Evolutionary conservation across 2,797 vertebrate species (phyloP), one percentile per base, ranked within the genome.

Genomic region (Octomys mimax): DNA sequence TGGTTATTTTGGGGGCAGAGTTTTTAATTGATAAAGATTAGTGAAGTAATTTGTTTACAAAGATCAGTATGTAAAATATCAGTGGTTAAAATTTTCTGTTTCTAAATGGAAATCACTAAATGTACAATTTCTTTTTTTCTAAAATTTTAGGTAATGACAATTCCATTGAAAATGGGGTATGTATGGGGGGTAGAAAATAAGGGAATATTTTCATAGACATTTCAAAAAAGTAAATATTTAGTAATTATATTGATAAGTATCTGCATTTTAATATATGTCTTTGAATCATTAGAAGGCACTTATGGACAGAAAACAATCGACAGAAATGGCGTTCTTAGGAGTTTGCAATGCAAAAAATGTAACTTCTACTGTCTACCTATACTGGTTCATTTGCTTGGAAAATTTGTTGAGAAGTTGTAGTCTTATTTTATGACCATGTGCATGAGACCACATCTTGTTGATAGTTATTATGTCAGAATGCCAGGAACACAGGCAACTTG

Each of bases 11-110:
- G 87, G 36, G 46, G 18, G 6, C 13, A 93, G 11, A 79, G 1
- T 87, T 83, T 71, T 77, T 26, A 59, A 33, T 10, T 62, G 28
- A 54, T 24, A 77, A 19, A 14, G 31, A 42, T 12, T 85, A 21
- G 16, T 46, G 39, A 14, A 31, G 3, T 24, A 39, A 91, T 86
- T 92, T 89, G 28, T 36, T 95, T 95, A 90, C 36, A 86, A 82
- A 59, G 0, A 70, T 59, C 21, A 49, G 3, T 31, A 85, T 42
- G 42, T 42, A 42, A 42, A 42, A 42, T 42, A 42, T 42, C 42
- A 42, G 42, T 42, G 42, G 42, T 42, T 42, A 42, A 42, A 42
- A 42, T 42, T 42, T 42, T 42, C 42, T 91, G 18, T 92, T 95
- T 71, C 54, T 66, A 93, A 86, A 16, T 83, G 16, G 49, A 0